Percentiles rank a stretch among this genome's conserved stretches.
phyloP scores from a whole-genome alignment of 2,113 vertebrate genomes.

The Oceanites oceanicus region DNA sequence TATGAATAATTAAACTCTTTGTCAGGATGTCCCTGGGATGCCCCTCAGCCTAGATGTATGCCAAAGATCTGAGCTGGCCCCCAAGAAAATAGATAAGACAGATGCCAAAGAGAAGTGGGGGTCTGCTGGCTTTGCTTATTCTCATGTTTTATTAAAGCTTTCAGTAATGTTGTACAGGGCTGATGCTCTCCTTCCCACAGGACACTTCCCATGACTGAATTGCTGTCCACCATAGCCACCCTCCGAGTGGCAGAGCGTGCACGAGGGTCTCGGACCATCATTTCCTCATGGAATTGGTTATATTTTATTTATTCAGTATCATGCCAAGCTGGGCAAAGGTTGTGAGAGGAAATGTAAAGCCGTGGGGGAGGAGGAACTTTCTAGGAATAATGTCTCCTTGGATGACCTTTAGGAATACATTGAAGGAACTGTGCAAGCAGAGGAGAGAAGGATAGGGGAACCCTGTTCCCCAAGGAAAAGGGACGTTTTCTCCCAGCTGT shows the following conservation, averaged over 20 bases:
- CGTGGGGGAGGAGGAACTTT: background rate
- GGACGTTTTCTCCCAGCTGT: background rate
- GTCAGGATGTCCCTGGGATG: background rate
- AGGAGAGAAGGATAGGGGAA: background rate
- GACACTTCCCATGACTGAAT: background rate
- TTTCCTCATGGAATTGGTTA: background rate
- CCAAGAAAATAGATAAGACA: background rate
- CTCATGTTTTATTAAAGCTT: background rate
- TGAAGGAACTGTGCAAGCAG: background rate
- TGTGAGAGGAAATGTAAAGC: background rate
- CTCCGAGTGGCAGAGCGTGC: rapidly evolving
- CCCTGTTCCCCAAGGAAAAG: background rate
- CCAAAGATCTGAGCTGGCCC: background rate
- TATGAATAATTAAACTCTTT: background rate
- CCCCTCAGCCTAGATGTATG: background rate
- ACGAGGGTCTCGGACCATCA: background rate
- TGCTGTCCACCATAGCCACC: background rate
- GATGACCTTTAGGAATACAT: background rate
- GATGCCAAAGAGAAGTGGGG: background rate
- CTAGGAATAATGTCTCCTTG: background rate
- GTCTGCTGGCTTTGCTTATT: background rate
- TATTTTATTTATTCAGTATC: background rate
- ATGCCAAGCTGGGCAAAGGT: background rate
- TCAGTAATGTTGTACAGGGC: background rate
- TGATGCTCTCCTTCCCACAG: background rate